Base-by-base conservation (phyloP, 2,113 vertebrate genomes). In the Engystomops pustulosus region DNA sequence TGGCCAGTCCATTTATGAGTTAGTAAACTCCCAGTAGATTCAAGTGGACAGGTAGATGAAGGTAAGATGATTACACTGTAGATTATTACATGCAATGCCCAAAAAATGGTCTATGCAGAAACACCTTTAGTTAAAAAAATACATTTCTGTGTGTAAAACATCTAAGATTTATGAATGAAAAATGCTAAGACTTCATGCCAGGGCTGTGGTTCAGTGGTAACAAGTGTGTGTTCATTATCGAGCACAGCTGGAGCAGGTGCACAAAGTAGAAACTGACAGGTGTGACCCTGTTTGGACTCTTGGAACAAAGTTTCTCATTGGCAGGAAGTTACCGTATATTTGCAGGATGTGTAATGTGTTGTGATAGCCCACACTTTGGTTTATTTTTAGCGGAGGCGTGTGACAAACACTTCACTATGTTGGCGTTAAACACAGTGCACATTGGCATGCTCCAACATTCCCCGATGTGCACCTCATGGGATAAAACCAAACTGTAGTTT, bases 331-430 rank as follows among this genome's bases (percentile, higher is more conserved):
- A 60, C 38, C 67, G 51, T 53, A 10, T 51, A 67, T 68, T 70
- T 25, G 11, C n/a, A 44, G 36, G 67, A 55, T 80, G 51, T 45
- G 60, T 17, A 27, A 49, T 68, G 18, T 80, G 44, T 38, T 36
- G 44, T 25, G 30, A 81, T 51, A 18, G 27, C 68, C 27, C 70
- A 3, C 10, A 14, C 34, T 27, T 55, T 23, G 20, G 79, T 55
- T 81, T 81, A 71, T 81, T 81, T 81, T 70, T 8, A 27, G 47
- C 30, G 80, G 34, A 55, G 49, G 80, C 45, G 68, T 82, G 69
- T 72, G 80, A 82, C 68, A 82, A 55, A 82, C 80, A 71, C 12
- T 30, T 82, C 65, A 53, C 41, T 70, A n/a, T 34, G 45, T 14
- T 55, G 32, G 30, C 55, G 47, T 38, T 36, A 38, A 25, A 71